A percentile compares a stretch with the other conserved stretches of the same genome.
phyloP scores from a whole-genome alignment of 2,888 invertebrate genomes.

The Zaprionus lineosus region DNA sequence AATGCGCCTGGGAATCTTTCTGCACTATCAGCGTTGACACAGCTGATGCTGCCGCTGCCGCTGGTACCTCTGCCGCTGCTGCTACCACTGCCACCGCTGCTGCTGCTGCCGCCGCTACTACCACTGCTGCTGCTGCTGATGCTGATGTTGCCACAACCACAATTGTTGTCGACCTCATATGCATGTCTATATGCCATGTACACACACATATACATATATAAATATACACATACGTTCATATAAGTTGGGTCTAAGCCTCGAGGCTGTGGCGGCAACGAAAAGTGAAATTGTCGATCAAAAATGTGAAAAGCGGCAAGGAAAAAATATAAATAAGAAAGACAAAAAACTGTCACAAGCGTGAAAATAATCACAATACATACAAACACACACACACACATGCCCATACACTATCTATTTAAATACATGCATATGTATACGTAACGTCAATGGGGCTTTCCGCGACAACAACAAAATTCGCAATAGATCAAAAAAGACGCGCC shows the following conservation, averaged over 20 bases:
- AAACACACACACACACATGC: constrained; percentile 2
- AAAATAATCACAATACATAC: constrained; percentile 31
- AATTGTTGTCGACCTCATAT: constrained; percentile 63
- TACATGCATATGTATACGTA: background rate
- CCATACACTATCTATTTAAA: no score
- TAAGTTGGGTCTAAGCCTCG: constrained; percentile 36
- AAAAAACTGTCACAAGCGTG: constrained; percentile 66
- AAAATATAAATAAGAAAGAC: no score
- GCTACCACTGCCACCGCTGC: background rate
- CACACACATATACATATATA: background rate
- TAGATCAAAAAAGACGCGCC: constrained; percentile 53
- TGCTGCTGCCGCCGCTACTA: constrained; percentile 18
- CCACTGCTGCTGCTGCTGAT: constrained; percentile 6
- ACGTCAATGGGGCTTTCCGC: constrained; percentile 53
- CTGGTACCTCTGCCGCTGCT: no score
- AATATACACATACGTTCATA: background rate
- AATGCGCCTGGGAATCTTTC: constrained; percentile 67
- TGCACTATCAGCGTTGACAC: background rate
- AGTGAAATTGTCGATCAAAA: constrained; percentile 74
- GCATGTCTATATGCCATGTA: constrained; percentile 20
- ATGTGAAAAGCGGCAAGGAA: constrained; percentile 53
- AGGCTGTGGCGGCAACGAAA: constrained; percentile 51
- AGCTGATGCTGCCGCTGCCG: constrained; percentile 19
- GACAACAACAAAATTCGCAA: constrained; percentile 32
- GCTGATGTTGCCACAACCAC: constrained; percentile 44